Conservation (phyloP, 2,113 vertebrate genomes). For the Sceloporus tristichus region DNA sequence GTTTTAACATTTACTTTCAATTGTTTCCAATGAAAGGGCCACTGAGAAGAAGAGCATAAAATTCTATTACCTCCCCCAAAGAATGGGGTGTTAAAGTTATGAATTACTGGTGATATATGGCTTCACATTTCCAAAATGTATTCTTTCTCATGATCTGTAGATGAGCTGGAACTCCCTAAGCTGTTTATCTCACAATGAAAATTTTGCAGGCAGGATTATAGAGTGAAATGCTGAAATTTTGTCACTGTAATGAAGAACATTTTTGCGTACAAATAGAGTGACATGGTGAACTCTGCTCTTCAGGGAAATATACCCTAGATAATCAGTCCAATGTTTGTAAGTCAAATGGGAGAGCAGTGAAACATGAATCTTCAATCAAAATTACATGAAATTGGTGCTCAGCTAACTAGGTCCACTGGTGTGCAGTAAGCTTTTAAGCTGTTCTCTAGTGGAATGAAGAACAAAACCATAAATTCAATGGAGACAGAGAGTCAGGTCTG, state of each 20-base stretch:
- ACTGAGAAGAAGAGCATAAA: neutral
- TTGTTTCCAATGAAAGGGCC: neutral
- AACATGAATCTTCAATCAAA: slow-evolving; percentile 28
- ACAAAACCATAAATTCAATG: neutral
- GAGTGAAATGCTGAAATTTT: neutral
- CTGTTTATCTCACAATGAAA: neutral
- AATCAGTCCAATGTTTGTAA: slow-evolving; percentile 14
- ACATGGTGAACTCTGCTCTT: neutral
- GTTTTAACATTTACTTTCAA: neutral
- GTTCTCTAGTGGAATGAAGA: slow-evolving; percentile 9
- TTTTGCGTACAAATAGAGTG: slow-evolving; percentile 15
- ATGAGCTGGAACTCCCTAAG: neutral
- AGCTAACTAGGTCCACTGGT: slow-evolving; percentile 12
- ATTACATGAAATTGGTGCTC: slow-evolving; percentile 5
- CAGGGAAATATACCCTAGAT: neutral
- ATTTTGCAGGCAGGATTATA: slow-evolving; percentile 1
- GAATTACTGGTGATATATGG: neutral
- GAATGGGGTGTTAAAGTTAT: neutral
- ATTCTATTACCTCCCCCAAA: neutral
- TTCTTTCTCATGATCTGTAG: neutral
- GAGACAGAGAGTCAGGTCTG: neutral
- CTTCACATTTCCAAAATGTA: neutral
- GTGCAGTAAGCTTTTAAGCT: slow-evolving; percentile 12
- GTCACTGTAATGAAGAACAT: neutral
- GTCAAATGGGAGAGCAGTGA: slow-evolving; percentile 1